A percentile compares a stretch with the other conserved stretches of the same genome.
phyloP scores from a whole-genome alignment of 2,113 vertebrate species.

The Semnornis frantzii region DNA sequence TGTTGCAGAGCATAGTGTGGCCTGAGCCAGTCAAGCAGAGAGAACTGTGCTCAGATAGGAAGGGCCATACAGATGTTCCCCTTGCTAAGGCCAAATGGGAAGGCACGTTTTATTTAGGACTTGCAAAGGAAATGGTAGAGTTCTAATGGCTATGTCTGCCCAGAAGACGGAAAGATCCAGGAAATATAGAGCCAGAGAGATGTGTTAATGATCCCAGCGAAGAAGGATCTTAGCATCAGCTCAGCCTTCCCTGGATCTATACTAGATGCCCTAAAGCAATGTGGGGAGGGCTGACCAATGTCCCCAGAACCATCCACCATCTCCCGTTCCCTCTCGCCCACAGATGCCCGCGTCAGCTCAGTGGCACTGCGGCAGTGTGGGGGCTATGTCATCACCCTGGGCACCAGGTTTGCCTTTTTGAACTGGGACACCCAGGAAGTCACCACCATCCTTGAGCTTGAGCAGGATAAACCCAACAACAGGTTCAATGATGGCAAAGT shows the following conservation, averaged over 20 bases:
- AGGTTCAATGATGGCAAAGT: conserved; percentile 86
- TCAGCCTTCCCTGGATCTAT: fast-evolving
- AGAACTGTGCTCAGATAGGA: background rate
- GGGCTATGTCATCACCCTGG: conserved; percentile 73
- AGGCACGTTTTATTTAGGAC: background rate
- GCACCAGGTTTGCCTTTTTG: conserved; percentile 75
- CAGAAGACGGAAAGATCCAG: background rate
- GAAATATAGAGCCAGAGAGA: background rate
- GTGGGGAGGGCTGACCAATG: background rate
- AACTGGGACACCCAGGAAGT: conserved; percentile 73
- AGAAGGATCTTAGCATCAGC: background rate
- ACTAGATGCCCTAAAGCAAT: fast-evolving
- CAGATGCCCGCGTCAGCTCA: conserved; percentile 69
- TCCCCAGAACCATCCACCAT: fast-evolving
- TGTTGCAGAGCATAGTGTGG: background rate
- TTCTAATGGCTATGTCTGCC: background rate
- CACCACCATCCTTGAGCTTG: conserved; percentile 50
- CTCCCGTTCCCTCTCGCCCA: background rate
- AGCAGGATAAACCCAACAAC: conserved; percentile 76
- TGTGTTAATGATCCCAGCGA: background rate
- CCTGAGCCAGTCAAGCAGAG: background rate
- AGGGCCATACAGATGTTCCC: background rate
- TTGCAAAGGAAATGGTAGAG: background rate
- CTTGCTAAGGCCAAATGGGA: background rate
- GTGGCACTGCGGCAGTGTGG: conserved; percentile 67